Conservation (phyloP, 2,888 invertebrate genomes). For the Aphidoletes aphidimyza region DNA sequence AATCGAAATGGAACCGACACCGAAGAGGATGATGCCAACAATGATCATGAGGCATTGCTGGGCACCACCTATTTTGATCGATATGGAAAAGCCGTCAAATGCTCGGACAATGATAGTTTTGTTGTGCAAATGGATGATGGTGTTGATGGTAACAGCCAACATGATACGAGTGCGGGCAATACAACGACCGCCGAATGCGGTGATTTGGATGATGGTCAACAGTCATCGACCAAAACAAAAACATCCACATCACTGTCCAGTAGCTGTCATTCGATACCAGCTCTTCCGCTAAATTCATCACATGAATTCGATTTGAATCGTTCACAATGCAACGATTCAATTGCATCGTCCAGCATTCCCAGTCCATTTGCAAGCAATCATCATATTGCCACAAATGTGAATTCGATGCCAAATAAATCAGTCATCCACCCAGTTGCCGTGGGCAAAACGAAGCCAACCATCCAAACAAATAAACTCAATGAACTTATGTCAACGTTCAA, state of each 20-base stretch:
- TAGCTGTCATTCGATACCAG: conserved; percentile 45
- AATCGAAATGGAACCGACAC: conserved; percentile 20
- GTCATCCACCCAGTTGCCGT: neutral
- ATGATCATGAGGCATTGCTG: conserved; percentile 45
- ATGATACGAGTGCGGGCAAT: conserved; percentile 23
- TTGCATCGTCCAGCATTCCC: conserved; percentile 5
- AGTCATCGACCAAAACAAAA: conserved; percentile 19
- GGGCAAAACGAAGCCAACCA: conserved; percentile 11
- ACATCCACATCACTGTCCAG: conserved; percentile 27
- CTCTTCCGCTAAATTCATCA: conserved; percentile 32
- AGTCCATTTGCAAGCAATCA: conserved; percentile 18
- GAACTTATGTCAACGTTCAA: conserved; percentile 47
- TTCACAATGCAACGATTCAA: neutral
- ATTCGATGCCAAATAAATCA: conserved; percentile 28
- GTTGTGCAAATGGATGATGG: conserved; percentile 28
- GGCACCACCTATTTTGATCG: conserved; percentile 25
- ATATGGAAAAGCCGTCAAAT: neutral
- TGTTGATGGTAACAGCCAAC: neutral
- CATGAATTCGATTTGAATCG: conserved; percentile 52
- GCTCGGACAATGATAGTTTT: conserved; percentile 41
- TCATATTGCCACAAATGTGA: conserved; percentile 9
- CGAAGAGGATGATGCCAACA: conserved; percentile 15
- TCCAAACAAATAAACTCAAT: conserved; percentile 41
- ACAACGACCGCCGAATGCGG: conserved; percentile 51
- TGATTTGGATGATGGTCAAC: conserved; percentile 17